A percentile compares a stretch with the other conserved stretches of the same genome.
phyloP scores from a whole-genome alignment of 1,140 invertebrate genomes.

The Eumeta japonica region DNA sequence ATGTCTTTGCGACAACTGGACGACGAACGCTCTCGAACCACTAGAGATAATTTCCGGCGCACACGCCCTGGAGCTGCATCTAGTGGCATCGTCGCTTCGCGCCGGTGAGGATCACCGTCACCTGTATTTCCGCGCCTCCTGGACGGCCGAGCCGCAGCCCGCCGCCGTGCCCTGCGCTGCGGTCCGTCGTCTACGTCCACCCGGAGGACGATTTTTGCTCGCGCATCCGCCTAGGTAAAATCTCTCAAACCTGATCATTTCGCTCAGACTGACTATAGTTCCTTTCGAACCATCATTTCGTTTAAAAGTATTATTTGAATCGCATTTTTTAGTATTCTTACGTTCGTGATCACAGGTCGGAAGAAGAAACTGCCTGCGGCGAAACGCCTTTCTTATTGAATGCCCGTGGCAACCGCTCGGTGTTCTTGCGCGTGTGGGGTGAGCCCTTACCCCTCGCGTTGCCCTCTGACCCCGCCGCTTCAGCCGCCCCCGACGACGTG shows the following conservation, averaged over 20 bases:
- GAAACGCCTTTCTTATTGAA: constrained; percentile 74
- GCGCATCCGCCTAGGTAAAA: no score
- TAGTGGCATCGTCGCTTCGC: constrained; percentile 55
- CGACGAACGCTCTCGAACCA: no score
- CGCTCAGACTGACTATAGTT: no score
- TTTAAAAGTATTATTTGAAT: constrained; percentile 38
- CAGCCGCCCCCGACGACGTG: constrained; percentile 54
- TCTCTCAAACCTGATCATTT: no score
- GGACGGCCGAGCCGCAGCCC: constrained; percentile 49
- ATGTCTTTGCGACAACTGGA: constrained; percentile 69
- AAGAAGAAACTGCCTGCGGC: no score
- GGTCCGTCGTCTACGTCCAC: constrained; percentile 58
- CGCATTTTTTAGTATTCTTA: constrained; percentile 1
- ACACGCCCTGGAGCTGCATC: constrained; percentile 40
- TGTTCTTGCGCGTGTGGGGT: constrained; percentile 76
- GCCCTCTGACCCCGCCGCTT: constrained; percentile 13
- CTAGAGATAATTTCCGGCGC: constrained; percentile 22
- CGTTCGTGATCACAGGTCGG: constrained; percentile 50
- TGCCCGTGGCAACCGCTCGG: constrained; percentile 70
- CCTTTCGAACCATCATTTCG: no score
- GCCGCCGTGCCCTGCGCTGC: constrained; percentile 19
- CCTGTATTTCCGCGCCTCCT: constrained; percentile 67
- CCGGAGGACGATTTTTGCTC: constrained; percentile 62
- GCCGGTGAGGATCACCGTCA: constrained; percentile 69
- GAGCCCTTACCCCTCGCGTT: constrained; percentile 19